phyloP scores from a whole-genome alignment of 2,888 invertebrate species.

The Cephus sareptanus region DNA sequence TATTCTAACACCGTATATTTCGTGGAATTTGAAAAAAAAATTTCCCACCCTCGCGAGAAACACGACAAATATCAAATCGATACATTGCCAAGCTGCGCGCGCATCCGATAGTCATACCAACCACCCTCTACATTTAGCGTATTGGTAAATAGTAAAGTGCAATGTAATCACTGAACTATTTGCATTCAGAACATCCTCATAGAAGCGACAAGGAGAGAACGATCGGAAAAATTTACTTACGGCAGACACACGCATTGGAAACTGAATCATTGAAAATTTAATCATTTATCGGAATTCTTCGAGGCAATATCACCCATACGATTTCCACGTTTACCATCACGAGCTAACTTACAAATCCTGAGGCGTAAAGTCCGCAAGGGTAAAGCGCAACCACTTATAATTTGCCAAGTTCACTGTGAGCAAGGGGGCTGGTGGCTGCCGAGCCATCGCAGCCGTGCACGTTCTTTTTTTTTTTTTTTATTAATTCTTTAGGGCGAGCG shows the following conservation, averaged over 20 bases:
- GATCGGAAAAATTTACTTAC: neutral
- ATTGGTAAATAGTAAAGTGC: constrained; percentile 38
- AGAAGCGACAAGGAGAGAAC: neutral
- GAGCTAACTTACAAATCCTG: neutral
- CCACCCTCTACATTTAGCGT: constrained; percentile 29
- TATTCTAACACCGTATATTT: constrained; percentile 1
- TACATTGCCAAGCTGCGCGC: constrained; percentile 44
- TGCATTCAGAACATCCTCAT: constrained; percentile 21
- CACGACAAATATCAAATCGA: constrained; percentile 53
- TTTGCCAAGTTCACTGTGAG: neutral
- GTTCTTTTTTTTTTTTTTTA: neutral
- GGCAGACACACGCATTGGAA: neutral
- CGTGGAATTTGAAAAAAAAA: constrained; percentile 29
- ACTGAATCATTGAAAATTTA: neutral
- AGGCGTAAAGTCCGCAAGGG: neutral
- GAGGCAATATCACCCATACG: neutral
- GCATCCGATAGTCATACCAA: constrained; percentile 35
- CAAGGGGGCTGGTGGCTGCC: neutral
- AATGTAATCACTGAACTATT: constrained; percentile 22
- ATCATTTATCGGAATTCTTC: neutral
- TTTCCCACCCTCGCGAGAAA: constrained; percentile 32
- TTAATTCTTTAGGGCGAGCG: neutral
- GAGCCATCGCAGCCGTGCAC: neutral
- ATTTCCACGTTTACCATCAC: neutral
- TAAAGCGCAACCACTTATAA: neutral